Evolutionary conservation across 2,113 vertebrate species (phyloP), one percentile per base, ranked within the genome.

Genomic region (Aptenodytes patagonicus): DNA sequence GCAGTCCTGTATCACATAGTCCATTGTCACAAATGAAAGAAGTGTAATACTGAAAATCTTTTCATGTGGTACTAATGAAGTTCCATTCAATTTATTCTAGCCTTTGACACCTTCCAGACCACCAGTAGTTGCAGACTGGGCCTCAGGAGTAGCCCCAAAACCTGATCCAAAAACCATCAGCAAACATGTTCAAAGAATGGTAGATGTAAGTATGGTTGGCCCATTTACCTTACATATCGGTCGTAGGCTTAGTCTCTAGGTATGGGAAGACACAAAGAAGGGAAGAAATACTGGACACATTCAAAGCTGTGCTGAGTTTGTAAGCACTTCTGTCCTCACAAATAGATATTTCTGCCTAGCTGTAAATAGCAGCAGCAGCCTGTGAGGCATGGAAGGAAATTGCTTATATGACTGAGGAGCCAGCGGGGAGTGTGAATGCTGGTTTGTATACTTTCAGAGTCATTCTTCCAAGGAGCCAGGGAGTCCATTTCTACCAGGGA

Each of bases 101-200:
- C 99, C 99, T 82, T 97, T 99, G 83, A 99, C 99, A 49, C 99
- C 99, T 78, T 99, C 98, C 38, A 99, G 99, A 96, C 99, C 99
- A 84, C 98, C 99, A 34, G 98, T 99, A 73, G 98, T 99, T 93
- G 99, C 99, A 96, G 99, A 99, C 97, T 99, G 99, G 99, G 99
- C 99, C 54, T 98, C 99, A 29, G 99, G 99, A 90, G 98, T 99
- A 47, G 98, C 99, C 83, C 99, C 99, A 52, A 99, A 99, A 97
- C 99, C 99, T 4, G 99, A 99, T 91, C 99, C 99, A 47, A 99
- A 99, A 98, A 99, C 99, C 66, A 99, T 99, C 96, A 99, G 99
- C 98, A 99, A 99, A 95, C 99, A 99, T 0, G 99, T 99, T 84
- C 99, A 99, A 97, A 98, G 99, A 95, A 99, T 99, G 99, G 99